Evolutionary conservation across 2,888 invertebrate genomes (phyloP), one percentile per base, ranked within the genome.

Genomic region (Tuberolachnus salignus): DNA sequence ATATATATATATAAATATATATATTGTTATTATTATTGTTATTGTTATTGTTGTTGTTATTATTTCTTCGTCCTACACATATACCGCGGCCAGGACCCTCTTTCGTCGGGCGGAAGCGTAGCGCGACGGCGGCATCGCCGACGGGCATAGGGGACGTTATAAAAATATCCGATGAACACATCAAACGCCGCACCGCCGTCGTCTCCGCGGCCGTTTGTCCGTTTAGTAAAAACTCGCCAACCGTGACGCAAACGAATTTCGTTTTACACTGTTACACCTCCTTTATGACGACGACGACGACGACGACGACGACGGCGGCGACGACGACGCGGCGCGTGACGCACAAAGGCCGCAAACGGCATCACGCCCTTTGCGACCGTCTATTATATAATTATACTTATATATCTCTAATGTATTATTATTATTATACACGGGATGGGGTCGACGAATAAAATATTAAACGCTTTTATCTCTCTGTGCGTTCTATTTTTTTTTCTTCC

Each of bases 201-300:
- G 34, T 3, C 34, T 6, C 34, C 3, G 34, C 34, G 34, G 34
- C 34, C 72, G 67, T 67, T 67, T 61, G 72, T 73, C 61, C 61
- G 26, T 75, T 66, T 66, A 55, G 66, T 46, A n/a, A 46, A 57
- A 75, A 55, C 55, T 23, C 64, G 26, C 14, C 49, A 16, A 6
- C 10, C 13, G 64, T 19, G 51, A 6, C n/a, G 73, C 14, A 19
- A 34, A 69, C 75, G 57, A 78, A 78, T 78, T 59, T 26, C 75
- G 59, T 78, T 78, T 78, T 59, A 78, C 67, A 59, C 75, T 55
- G 75, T 78, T 67, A 78, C 75, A 78, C 75, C 75, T 78, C 75
- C 19, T 78, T 57, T 59, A 49, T 21, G 64, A 51, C 53, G 23
- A 64, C 64, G n/a, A 10, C 23, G 70, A 8, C 44, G 46, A 14